These are phyloP conservation scores for Caretta caretta DNA, from an alignment of 2,113 vertebrate genomes.

Conservation along the genomic window DNA sequence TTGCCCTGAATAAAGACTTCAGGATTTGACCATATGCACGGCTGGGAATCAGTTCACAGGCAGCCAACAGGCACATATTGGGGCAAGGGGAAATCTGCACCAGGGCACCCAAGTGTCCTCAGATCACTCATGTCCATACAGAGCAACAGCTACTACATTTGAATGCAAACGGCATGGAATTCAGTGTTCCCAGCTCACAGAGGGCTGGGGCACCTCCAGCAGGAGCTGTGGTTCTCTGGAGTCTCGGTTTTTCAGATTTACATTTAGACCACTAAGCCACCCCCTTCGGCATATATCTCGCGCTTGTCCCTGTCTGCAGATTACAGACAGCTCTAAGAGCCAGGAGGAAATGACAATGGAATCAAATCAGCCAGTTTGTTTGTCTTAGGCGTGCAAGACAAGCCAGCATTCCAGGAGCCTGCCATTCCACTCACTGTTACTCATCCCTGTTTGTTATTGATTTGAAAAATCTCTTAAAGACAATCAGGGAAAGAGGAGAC, in stretches of 20 bases:
- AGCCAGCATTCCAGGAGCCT: not conserved
- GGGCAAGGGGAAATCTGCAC: not conserved
- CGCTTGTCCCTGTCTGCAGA: not conserved
- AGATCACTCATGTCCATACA: not conserved
- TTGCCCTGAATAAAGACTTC: not conserved
- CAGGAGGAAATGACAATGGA: constrained; percentile 63
- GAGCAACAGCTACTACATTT: not conserved
- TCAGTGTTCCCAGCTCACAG: not conserved
- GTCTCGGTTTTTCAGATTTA: not conserved
- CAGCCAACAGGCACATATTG: not conserved
- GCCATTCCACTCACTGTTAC: not conserved
- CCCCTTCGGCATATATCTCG: not conserved
- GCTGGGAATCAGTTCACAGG: not conserved
- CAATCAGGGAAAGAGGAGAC: not conserved
- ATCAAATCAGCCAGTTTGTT: constrained; percentile 26
- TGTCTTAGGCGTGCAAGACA: not conserved
- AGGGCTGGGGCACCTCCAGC: constrained; percentile 1
- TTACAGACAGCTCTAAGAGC: not conserved
- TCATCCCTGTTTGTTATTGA: not conserved
- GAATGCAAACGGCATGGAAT: not conserved
- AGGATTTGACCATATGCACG: not conserved
- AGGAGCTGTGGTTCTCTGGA: not conserved
- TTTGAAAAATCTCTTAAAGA: not conserved
- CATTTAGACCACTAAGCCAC: not conserved
- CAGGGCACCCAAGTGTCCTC: not conserved